Conservation (phyloP, 2,113 vertebrate genomes). For the Myrmecobius fasciatus region DNA sequence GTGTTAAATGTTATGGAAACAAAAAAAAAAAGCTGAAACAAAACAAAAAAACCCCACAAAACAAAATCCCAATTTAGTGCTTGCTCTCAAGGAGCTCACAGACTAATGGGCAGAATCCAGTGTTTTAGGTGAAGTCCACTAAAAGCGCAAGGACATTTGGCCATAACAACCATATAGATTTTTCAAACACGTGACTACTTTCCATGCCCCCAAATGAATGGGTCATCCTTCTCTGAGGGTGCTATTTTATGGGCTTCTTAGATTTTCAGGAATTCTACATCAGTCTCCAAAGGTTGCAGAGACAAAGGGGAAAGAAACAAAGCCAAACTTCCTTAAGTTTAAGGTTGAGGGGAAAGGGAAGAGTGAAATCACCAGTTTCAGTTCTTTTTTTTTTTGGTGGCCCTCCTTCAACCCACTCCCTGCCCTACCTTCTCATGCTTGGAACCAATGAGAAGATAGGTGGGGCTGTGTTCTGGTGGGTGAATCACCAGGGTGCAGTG, state of each 20-base stretch:
- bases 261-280: background rate
- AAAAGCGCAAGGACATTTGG: background rate
- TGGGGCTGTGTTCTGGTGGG: constrained; percentile 92
- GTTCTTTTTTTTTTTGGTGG: background rate
- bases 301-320: constrained; percentile 21
- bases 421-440: constrained; percentile 91
- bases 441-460: constrained; percentile 94
- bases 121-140: background rate
- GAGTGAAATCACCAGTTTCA: background rate
- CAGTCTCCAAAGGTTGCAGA: background rate
- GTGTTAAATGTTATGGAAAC: background rate
- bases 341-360: background rate
- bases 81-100: background rate
- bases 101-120: background rate
- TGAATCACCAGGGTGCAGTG: constrained; percentile 92
- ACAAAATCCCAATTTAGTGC: background rate
- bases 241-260: background rate
- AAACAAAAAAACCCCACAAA: background rate
- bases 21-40: background rate
- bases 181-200: background rate
- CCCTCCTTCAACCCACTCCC: background rate
- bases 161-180: background rate
- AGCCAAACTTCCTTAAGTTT: background rate
- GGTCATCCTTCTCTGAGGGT: background rate
- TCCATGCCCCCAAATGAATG: background rate